Percentiles rank a stretch among this genome's conserved stretches.
Evolutionary conservation across 2,888 invertebrate species (phyloP).

Genomic region (Tethea ocularis): DNA sequence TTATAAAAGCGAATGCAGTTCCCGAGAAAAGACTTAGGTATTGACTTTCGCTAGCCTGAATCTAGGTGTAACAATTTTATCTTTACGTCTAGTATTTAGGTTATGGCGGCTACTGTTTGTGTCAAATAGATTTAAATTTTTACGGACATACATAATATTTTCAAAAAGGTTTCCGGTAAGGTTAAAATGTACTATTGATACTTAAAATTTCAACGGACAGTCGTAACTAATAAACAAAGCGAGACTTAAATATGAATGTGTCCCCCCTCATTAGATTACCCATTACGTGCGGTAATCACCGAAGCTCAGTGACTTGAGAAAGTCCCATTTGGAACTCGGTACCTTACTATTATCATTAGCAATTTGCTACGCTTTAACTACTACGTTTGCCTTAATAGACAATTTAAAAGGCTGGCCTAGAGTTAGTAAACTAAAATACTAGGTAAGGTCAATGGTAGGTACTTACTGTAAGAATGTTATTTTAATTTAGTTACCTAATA

Average conservation of each 20-base stretch:
- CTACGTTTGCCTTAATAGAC: slow-evolving; percentile 7
- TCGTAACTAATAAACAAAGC: neutral
- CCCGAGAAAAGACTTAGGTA: too few relatives aligned
- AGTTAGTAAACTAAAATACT: neutral
- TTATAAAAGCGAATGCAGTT: too few relatives aligned
- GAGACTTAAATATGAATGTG: neutral
- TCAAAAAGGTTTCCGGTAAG: too few relatives aligned
- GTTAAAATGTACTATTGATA: neutral
- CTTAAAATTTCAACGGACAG: neutral
- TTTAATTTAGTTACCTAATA: too few relatives aligned
- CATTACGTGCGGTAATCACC: slow-evolving; percentile 7
- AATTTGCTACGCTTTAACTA: slow-evolving; percentile 22
- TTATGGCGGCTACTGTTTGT: too few relatives aligned
- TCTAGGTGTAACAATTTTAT: too few relatives aligned
- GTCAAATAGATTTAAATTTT: too few relatives aligned
- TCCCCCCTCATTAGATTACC: neutral
- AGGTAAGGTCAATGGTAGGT: neutral
- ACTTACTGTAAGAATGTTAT: too few relatives aligned
- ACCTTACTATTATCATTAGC: slow-evolving; percentile 24
- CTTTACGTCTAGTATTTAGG: too few relatives aligned
- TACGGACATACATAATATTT: too few relatives aligned
- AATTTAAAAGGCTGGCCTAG: neutral
- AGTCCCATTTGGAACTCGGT: slow-evolving; percentile 18
- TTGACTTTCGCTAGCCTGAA: too few relatives aligned
- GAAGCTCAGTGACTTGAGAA: slow-evolving; percentile 19